Evolutionary conservation across 2,113 vertebrate species (phyloP).

Genomic region (Petrocephalus microphthalmus): DNA sequence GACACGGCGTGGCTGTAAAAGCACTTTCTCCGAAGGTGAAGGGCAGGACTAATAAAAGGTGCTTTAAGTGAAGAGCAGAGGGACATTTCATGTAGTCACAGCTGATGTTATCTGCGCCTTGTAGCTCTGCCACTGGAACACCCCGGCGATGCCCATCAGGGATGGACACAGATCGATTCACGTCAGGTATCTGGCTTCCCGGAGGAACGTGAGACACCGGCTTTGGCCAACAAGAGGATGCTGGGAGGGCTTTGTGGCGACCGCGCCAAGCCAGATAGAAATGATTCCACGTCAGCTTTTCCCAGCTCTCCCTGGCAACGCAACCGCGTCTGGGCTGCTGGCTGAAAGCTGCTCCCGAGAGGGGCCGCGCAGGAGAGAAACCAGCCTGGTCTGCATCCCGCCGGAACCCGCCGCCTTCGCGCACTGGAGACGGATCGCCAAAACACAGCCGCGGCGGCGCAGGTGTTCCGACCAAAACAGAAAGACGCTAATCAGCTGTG

Average conservation of each 20-base stretch:
- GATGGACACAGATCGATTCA: background rate
- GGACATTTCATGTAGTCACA: background rate
- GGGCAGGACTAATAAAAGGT: background rate
- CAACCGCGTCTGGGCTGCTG: slow-evolving; percentile 4
- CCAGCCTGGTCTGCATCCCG: background rate
- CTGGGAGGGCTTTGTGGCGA: background rate
- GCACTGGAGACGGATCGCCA: background rate
- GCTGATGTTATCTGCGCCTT: background rate
- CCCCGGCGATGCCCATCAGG: background rate
- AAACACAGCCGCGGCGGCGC: background rate
- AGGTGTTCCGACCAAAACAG: background rate
- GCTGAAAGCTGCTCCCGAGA: slow-evolving; percentile 13
- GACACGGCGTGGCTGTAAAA: background rate
- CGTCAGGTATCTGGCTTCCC: background rate
- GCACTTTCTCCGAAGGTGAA: background rate
- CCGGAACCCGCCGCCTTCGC: slow-evolving; percentile 19
- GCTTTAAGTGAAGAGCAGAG: background rate
- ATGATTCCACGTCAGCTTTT: background rate
- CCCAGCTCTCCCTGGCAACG: background rate
- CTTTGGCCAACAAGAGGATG: background rate
- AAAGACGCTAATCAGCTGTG: background rate
- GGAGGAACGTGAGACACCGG: background rate
- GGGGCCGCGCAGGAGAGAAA: background rate
- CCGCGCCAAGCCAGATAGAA: background rate
- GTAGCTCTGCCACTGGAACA: background rate